Evolutionary conservation across 2,888 invertebrate species (phyloP).

Genomic region (Hirudinaria manillensis): DNA sequence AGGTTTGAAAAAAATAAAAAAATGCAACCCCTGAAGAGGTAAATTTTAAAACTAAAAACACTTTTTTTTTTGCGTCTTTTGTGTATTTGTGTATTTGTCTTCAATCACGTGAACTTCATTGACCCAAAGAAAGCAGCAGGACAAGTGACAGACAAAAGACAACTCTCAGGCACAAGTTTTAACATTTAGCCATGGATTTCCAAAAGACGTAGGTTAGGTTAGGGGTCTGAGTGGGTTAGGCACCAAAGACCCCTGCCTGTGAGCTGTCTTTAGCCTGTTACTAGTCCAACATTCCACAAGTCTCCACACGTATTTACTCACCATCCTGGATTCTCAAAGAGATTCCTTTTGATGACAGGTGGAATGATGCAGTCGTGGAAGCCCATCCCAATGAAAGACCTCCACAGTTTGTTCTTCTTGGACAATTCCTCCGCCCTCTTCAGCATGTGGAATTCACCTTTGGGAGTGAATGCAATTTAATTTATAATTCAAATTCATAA

Average conservation of each 20-base stretch:
- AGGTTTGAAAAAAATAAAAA: no score
- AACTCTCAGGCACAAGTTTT: no score
- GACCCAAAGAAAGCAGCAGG: not conserved
- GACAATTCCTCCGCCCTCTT: constrained; percentile 46
- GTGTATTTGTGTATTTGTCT: no score
- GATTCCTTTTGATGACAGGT: constrained; percentile 86
- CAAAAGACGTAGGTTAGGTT: no score
- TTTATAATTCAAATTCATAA: constrained; percentile 13
- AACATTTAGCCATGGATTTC: no score
- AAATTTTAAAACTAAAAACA: no score
- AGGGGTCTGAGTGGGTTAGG: no score
- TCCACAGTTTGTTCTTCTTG: constrained; percentile 81
- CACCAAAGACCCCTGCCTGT: no score
- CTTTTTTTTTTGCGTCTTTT: not conserved
- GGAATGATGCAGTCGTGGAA: constrained; percentile 96
- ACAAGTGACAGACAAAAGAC: not conserved
- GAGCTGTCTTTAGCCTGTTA: no score
- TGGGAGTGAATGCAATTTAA: constrained; percentile 14
- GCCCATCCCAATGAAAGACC: constrained; percentile 96
- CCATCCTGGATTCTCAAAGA: constrained; percentile 99
- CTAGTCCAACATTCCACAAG: not conserved
- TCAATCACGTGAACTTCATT: not conserved
- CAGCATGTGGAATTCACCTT: constrained; percentile 86
- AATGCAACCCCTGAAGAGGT: no score
- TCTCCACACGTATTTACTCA: constrained; percentile 52